Evolutionary conservation across 1,140 invertebrate genomes (phyloP), one percentile per base, ranked within the genome.

Genomic region (Trissolcus basalis): DNA sequence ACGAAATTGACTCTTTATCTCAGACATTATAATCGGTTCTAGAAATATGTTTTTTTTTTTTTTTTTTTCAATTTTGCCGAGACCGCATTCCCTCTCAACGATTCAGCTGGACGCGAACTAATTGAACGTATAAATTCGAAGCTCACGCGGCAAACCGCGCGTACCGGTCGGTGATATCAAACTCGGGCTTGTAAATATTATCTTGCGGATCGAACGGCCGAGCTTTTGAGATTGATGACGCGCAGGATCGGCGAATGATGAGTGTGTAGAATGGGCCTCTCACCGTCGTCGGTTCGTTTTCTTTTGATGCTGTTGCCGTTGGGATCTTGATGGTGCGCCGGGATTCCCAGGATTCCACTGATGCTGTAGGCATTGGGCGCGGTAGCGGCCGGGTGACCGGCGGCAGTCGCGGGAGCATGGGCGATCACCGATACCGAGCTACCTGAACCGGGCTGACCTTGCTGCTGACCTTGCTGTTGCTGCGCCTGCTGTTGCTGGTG

Each of bases 301-400:
- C 93, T 89, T 82, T 94, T 94, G 82, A 91, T 91, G 77, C 87
- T 92, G 83, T 92, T 93, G 65, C 91, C 92, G 80, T 93, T 93
- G 47, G 91, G 92, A 85, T 93, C 92, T 80, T 92, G 92, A 85
- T 94, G 93, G 70, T 93, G 92, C 19, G 90, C 87, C 35, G 91
- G 90, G 77, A 97, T 95, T 13, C 96, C 96, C 14, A 97, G 91
- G 85, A 97, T 97, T n/a, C 96, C 96, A 86, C 96, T 97, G 89
- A 97, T 98, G 88, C 95, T 96, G 90, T 98, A 98, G 60, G 94
- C 93, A 74, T 82, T 86, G 61, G 87, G 83, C 59, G 84, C 84
- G 65, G 83, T 82, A 27, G 84, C 80, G 4, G 82, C 82, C 6
- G 84, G 73, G 86, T 91, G 88, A 89, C 91, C 83, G 87, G 88